A percentile compares a stretch with the other conserved stretches of the same genome.
These are phyloP conservation scores for Pteria penguin DNA, from an alignment of 2,888 invertebrate species.

Conservation along the genomic window DNA sequence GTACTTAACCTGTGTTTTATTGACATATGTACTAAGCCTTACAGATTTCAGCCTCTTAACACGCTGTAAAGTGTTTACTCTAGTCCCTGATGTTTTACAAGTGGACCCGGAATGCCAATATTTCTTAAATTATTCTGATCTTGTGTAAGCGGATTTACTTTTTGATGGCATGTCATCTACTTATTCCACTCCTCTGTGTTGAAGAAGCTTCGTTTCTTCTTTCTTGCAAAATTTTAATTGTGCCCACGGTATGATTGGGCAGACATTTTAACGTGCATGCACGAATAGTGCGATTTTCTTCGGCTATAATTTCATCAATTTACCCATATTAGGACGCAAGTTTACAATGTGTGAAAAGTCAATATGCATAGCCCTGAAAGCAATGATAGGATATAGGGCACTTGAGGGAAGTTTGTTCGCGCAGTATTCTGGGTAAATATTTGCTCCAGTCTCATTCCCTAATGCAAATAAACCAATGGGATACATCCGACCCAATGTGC, in stretches of 20 bases:
- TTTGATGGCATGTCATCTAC: no score
- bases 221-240: no score
- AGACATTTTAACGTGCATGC: no score
- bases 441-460: constrained; percentile 10
- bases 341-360: constrained; percentile 39
- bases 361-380: constrained; percentile 14
- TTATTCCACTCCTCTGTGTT: no score
- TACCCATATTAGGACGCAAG: constrained; percentile 17
- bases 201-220: no score
- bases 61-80: constrained; percentile 3
- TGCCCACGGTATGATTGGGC: no score
- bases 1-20: not conserved
- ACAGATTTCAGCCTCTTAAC: constrained; percentile 1
- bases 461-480: not conserved
- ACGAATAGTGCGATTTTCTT: no score
- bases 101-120: not conserved
- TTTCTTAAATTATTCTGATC: not conserved
- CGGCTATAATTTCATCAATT: not conserved
- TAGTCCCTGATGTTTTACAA: not conserved
- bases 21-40: constrained; percentile 4
- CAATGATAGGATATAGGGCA: constrained; percentile 41
- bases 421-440: constrained; percentile 39
- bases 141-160: not conserved
- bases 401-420: constrained; percentile 30
- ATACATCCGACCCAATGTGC: not conserved